Evolutionary conservation across 2,113 vertebrate species (phyloP), one percentile per base, ranked within the genome.

Genomic region (Oreochromis aureus): DNA sequence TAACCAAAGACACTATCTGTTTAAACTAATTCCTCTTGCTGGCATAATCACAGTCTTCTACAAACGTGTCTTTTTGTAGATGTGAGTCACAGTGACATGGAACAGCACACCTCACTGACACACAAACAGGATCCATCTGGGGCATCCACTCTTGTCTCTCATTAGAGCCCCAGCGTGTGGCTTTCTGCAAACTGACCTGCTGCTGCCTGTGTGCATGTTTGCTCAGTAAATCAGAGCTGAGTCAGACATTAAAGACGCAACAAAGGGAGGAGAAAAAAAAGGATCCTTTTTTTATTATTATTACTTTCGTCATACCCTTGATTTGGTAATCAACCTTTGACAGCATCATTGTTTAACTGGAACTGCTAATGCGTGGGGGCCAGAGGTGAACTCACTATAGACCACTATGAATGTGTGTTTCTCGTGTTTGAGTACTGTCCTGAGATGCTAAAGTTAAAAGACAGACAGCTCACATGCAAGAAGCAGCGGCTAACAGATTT

Each of bases 91-190:
- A 56, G 13, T n/a, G 10, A 18, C 22, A 34, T n/a, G 12, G 51
- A 79, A 84, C 13, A 6, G 41, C 12, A 39, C 59, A 44, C 27
- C 59, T 69, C 53, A 11, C 32, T 39, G 81, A 80, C 19, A 82
- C 90, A 87, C 80, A 85, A 93, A 89, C 76, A 85, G 81, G 86
- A 93, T 85, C 80, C 82, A 89, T 92, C 80, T 88, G 87, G 63
- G 44, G 55, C 41, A 78, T 53, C 48, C 41, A 12, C 34, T 56
- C 53, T 78, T 16, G 32, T 61, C 82, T 86, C 51, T 84, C 82
- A 69, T 80, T 71, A 61, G 58, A 41, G 46, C 12, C 48, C 36
- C 71, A 32, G 27, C 27, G 3, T 32, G 73, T n/a, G 24, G 19
- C 44, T 78, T 78, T 78, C 27, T 48, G 73, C 73, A 78, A n/a